A percentile compares a stretch with the other conserved stretches of the same genome.
Evolutionary conservation across 1,140 invertebrate species (phyloP).

Genomic region (Lysiphlebus fabarum): DNA sequence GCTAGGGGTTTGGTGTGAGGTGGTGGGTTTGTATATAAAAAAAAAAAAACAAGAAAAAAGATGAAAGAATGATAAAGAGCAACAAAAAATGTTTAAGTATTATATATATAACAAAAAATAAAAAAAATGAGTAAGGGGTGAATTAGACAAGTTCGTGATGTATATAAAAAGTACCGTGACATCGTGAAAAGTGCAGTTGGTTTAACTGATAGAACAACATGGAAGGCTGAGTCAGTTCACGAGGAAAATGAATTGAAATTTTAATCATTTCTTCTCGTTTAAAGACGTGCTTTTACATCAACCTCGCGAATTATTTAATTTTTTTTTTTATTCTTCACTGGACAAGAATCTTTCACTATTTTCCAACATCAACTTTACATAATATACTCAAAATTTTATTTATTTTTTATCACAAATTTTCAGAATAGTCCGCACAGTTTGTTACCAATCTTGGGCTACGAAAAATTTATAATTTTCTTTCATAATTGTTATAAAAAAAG

Average conservation of each 20-base stretch:
- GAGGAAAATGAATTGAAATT: conserved; percentile 46
- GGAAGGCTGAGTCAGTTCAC: conserved; percentile 40
- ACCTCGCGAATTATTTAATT: conserved; percentile 12
- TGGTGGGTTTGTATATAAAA: too few species aligned
- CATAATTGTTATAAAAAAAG: neutral
- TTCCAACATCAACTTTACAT: conserved; percentile 17
- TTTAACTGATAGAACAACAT: conserved; percentile 14
- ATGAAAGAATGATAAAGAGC: neutral
- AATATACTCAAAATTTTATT: conserved; percentile 8
- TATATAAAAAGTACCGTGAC: conserved; percentile 23
- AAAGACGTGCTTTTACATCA: conserved; percentile 31
- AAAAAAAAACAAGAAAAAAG: neutral
- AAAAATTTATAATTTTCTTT: too few species aligned
- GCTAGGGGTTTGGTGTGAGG: conserved; percentile 20
- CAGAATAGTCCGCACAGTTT: too few species aligned
- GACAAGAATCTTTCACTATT: conserved; percentile 11
- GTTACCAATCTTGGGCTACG: too few species aligned
- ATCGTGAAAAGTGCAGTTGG: conserved; percentile 24
- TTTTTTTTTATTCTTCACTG: conserved; percentile 23
- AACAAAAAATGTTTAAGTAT: too few species aligned
- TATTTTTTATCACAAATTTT: neutral
- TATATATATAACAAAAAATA: neutral
- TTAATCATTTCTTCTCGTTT: conserved; percentile 37
- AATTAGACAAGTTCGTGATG: conserved; percentile 23
- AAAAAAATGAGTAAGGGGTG: conserved; percentile 6